These are phyloP conservation scores for Distichodus sexfasciatus DNA, from an alignment of 2,797 vertebrate species.

Conservation along the genomic window DNA sequence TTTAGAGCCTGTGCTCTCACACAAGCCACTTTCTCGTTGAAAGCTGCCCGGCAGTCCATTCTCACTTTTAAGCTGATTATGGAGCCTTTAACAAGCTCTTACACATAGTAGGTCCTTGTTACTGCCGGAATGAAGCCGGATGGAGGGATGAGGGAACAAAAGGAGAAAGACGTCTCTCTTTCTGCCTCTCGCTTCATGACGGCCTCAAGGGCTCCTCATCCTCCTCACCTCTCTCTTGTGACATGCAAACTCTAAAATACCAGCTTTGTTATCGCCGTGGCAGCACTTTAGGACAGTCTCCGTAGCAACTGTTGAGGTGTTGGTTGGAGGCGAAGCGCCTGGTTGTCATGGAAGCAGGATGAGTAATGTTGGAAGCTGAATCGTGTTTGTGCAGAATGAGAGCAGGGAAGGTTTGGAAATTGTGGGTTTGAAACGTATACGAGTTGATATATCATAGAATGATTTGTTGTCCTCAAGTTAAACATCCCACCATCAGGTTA, in stretches of 20 bases:
- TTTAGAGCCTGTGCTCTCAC: background rate
- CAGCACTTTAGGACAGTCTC: conserved; percentile 26
- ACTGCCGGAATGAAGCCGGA: background rate
- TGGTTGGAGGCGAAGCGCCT: conserved; percentile 17
- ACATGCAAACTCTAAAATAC: conserved; percentile 15
- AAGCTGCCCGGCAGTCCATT: background rate
- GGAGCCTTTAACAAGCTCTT: background rate
- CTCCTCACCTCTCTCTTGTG: conserved; percentile 1
- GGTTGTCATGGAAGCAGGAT: conserved; percentile 1
- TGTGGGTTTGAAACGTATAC: too few relatives aligned
- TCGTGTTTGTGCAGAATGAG: too few relatives aligned
- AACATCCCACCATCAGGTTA: too few relatives aligned
- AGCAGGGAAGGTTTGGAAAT: too few relatives aligned
- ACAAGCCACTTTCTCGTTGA: background rate
- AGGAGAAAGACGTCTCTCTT: conserved; percentile 10
- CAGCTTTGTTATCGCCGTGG: conserved; percentile 28
- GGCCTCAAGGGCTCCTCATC: conserved; percentile 8
- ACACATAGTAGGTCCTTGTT: background rate
- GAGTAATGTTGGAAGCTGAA: too few relatives aligned
- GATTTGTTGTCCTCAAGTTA: too few relatives aligned
- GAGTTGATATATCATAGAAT: too few relatives aligned
- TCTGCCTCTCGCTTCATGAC: conserved; percentile 6
- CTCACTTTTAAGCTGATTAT: conserved; percentile 8
- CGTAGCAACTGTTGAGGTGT: conserved; percentile 22
- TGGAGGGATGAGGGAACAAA: conserved; percentile 3